These are phyloP conservation scores for Hyperopisus bebe DNA, from an alignment of 2,113 vertebrate species.

Conservation along the genomic window DNA sequence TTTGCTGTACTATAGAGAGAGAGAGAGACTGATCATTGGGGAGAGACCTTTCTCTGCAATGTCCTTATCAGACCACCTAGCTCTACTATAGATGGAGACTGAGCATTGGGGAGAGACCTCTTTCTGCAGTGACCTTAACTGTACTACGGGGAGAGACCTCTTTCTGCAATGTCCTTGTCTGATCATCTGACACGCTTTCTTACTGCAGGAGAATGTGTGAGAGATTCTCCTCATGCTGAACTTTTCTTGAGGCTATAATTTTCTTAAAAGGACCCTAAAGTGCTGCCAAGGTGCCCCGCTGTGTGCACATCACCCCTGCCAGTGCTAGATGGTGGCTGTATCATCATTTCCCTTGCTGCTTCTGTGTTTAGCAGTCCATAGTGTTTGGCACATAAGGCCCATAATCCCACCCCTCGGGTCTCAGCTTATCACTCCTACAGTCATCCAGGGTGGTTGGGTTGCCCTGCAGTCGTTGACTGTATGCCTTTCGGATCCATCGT, in stretches of 20 bases:
- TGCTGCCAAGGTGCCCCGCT: neutral
- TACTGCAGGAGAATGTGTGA: neutral
- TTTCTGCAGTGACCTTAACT: neutral
- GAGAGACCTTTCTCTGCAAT: neutral
- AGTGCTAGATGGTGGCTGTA: neutral
- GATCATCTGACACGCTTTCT: neutral
- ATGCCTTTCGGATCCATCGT: neutral
- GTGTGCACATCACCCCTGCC: neutral
- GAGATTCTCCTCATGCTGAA: neutral
- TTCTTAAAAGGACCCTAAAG: neutral
- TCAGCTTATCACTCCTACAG: neutral
- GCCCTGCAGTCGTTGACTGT: neutral
- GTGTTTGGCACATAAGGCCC: neutral
- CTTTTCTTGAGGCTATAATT: neutral
- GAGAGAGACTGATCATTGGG: neutral
- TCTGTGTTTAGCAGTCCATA: neutral
- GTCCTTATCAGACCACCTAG: neutral
- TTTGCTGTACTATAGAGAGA: neutral
- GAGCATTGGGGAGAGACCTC: neutral
- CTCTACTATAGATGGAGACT: neutral
- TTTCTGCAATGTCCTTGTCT: neutral
- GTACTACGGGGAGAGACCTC: neutral
- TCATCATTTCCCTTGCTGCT: neutral
- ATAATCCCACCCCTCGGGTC: neutral
- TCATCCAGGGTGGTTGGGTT: neutral